Percentiles rank a stretch among this genome's conserved stretches.
These are phyloP conservation scores for Crotalus horridus DNA, from an alignment of 2,113 vertebrate species.

Conservation along the genomic window DNA sequence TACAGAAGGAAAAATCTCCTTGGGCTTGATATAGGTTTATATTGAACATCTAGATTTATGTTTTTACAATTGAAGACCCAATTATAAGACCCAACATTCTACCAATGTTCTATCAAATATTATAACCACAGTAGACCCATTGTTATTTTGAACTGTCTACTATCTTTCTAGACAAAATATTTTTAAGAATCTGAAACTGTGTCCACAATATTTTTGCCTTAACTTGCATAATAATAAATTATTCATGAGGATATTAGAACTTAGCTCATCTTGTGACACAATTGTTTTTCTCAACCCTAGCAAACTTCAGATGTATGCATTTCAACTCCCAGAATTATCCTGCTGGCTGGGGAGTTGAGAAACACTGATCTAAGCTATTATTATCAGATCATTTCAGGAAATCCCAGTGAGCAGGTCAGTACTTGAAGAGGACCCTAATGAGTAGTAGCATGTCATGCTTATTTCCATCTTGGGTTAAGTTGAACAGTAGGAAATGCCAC, in stretches of 20 bases:
- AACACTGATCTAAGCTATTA: neutral
- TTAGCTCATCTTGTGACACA: neutral
- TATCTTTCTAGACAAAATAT: neutral
- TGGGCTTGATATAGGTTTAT: neutral
- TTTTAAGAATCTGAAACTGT: neutral
- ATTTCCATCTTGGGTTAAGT: slow-evolving; percentile 20
- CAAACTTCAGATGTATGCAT: neutral
- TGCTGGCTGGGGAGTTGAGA: neutral
- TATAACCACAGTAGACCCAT: neutral
- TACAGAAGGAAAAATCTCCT: neutral
- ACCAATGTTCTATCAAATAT: neutral
- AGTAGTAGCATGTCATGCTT: neutral
- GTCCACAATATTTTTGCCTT: neutral
- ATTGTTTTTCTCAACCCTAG: neutral
- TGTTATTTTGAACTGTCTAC: neutral
- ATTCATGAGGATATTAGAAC: neutral
- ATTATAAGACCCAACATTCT: neutral
- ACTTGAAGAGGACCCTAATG: neutral
- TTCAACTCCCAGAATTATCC: neutral
- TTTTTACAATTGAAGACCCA: neutral
- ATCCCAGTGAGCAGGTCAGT: neutral
- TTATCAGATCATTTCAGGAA: neutral
- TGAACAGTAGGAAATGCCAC: slow-evolving; percentile 3
- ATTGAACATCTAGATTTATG: neutral
- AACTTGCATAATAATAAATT: neutral